Evolutionary conservation across 92 coral and sea anemone genomes (phyloP).

Genomic region (Virgularia gustaviana): DNA sequence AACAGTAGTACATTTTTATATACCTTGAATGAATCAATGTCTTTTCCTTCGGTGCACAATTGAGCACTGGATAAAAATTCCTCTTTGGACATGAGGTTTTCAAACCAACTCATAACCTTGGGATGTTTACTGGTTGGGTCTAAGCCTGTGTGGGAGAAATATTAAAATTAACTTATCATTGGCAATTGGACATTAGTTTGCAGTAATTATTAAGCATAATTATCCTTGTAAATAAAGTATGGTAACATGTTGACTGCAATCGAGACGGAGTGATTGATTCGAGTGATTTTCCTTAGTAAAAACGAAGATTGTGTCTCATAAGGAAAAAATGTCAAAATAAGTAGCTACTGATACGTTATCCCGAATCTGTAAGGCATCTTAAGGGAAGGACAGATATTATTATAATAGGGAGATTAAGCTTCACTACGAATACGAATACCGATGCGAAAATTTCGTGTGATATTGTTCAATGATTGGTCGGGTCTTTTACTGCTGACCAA

Average conservation of each 20-base stretch:
- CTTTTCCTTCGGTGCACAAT: slow-evolving; percentile 56
- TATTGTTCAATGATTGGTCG: too few relatives aligned
- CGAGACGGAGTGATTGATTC: background rate
- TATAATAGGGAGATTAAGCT: too few relatives aligned
- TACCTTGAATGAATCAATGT: slow-evolving; percentile 70
- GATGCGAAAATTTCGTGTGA: too few relatives aligned
- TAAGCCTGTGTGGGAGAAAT: background rate
- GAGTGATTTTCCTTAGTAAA: too few relatives aligned
- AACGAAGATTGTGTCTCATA: too few relatives aligned
- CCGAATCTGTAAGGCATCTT: too few relatives aligned
- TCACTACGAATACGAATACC: too few relatives aligned
- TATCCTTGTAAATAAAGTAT: background rate
- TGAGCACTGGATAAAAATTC: slow-evolving; percentile 61
- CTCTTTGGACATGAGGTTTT: slow-evolving; percentile 51
- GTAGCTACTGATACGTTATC: too few relatives aligned
- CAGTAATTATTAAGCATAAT: background rate
- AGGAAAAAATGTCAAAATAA: too few relatives aligned
- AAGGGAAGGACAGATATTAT: too few relatives aligned
- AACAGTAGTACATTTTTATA: background rate
- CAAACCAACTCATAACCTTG: slow-evolving; percentile 60
- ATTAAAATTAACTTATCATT: background rate
- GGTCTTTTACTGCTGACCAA: too few relatives aligned
- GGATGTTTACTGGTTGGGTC: slow-evolving; percentile 44
- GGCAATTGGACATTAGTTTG: background rate
- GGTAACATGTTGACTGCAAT: background rate